Base-by-base conservation (phyloP, 2,888 invertebrate genomes). In the Ptychoptera albimana region DNA sequence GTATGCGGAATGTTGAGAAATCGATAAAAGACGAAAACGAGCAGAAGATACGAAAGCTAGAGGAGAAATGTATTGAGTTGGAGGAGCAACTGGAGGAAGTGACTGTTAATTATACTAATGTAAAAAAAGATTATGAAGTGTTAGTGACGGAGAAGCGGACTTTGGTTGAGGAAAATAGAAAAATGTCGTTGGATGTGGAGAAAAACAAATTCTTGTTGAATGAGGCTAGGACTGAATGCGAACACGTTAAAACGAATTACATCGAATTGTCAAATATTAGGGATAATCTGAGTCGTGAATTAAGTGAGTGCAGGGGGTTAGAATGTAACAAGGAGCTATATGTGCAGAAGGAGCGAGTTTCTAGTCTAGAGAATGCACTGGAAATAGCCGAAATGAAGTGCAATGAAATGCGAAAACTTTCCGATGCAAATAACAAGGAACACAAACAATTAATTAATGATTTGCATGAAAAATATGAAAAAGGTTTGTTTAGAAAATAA, bases 211-310 rank as follows among this genome's bases (percentile, higher is more conserved):
- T 63, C 8, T 63, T 72, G 36, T 58, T 74, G 0, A 71, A 71
- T 41, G 71, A 73, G 45, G 66, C 73, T 2, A 62, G 71, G 39
- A 63, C 66, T 13, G 74, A 75, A 50, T 72, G 72, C 36, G 66
- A 69, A 3, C 71, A 74, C 5, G 55, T 75, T 1, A 75, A 74
- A 51, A 69, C 61, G 16, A 55, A 73, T 7, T 75, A 69, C 47
- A 64, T 66, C 42, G 61, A 76, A 59, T 74, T 75, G 3, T 76
- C 75, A 48, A 72, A 72, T 48, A 67, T 71, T 7, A 73, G 77
- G 40, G 78, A 78, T 45, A 57, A 71, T n/a, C 60, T 74, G 5
- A 60, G 68, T 16, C 68, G 71, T 49, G 73, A 77, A 54, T 55
- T 77, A 37, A 72, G 70, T 50, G 71, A 75, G 42, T 51, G 73